Base-by-base conservation (phyloP, 2,888 invertebrate genomes). In the Diaperis boleti region DNA sequence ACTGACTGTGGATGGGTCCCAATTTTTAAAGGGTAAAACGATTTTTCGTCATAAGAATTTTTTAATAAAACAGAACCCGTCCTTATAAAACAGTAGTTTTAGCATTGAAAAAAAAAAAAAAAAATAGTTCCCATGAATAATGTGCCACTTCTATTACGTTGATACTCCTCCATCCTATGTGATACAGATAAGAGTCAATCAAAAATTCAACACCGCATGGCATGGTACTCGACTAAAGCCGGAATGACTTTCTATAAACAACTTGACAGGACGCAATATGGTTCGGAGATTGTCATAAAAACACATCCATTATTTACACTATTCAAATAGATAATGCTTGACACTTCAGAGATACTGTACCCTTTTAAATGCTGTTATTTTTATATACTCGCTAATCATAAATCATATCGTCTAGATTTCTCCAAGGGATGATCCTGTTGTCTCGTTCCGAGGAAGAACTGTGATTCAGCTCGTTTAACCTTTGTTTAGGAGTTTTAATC, bases 401-500 rank as follows among this genome's bases (percentile, higher is more conserved):
- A 49, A 49, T 49, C 49, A 49, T 18, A 29, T 20, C 10, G 41
- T 14, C 8, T n/a, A 17, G 11, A 39, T 39, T 39, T 39, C 17
- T 17, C 39, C 35, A 13, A 15, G 39, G 39, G 39, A 37, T 22
- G 22, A 37, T 52, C 22, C 52, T 10, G 18, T 39, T 39, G 39
- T 37, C 37, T 39, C 52, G 13, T 22, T 29, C 13, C 15, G 17
- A 22, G 31, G 13, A 42, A 42, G 55, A 42, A 55, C 41, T 55
- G 55, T 55, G 55, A 55, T 68, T 63, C 68, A 66, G 69, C 68
- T 62, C 73, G 71, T 72, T 77, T 78, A 77, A 78, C 79, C 78
- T 79, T 79, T 78, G 78, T 78, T 78, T 74, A 75, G 72, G 66
- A 72, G 72, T 78, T 79, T 78, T 78, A 79, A 79, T 79, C 76